Percentiles rank a stretch among this genome's conserved stretches.
These are phyloP conservation scores for Cynaeus angustus DNA, from an alignment of 2,888 invertebrate genomes.

Conservation along the genomic window DNA sequence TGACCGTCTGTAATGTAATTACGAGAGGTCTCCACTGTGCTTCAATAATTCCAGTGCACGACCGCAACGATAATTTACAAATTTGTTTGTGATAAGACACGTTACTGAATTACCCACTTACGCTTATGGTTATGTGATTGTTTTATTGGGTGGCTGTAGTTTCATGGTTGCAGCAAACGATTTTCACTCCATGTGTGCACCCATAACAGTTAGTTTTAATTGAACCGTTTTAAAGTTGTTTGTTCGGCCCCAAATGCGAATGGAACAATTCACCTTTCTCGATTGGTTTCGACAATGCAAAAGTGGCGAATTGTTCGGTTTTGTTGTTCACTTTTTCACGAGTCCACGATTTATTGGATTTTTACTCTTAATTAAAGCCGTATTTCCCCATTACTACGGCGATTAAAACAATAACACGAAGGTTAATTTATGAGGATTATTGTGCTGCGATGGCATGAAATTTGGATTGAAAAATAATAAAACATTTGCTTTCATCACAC, in stretches of 20 bases:
- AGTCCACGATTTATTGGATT: conserved; percentile 28
- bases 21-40: conserved; percentile 16
- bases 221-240: conserved; percentile 45
- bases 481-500: conserved; percentile 9
- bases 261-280: conserved; percentile 44
- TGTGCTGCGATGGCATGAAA: conserved; percentile 23
- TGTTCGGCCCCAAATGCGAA: conserved; percentile 39
- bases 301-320: conserved; percentile 28
- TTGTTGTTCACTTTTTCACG: conserved; percentile 26
- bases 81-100: conserved; percentile 30
- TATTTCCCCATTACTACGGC: conserved; percentile 55
- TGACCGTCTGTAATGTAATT: conserved; percentile 28
- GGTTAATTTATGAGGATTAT: conserved; percentile 50
- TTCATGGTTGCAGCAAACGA: conserved; percentile 41
- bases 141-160: conserved; percentile 34
- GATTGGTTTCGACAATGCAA: conserved; percentile 33
- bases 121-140: conserved; percentile 33
- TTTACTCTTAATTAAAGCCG: conserved; percentile 56
- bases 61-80: conserved; percentile 23
- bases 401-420: conserved; percentile 54
- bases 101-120: conserved; percentile 24
- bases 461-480: conserved; percentile 46
- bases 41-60: conserved; percentile 21
- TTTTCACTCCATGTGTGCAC: conserved; percentile 23
- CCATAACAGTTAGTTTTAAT: conserved; percentile 45